Evolutionary conservation across 1,140 invertebrate species (phyloP), one percentile per base, ranked within the genome.

Genomic region (Aphaenogaster floridana): DNA sequence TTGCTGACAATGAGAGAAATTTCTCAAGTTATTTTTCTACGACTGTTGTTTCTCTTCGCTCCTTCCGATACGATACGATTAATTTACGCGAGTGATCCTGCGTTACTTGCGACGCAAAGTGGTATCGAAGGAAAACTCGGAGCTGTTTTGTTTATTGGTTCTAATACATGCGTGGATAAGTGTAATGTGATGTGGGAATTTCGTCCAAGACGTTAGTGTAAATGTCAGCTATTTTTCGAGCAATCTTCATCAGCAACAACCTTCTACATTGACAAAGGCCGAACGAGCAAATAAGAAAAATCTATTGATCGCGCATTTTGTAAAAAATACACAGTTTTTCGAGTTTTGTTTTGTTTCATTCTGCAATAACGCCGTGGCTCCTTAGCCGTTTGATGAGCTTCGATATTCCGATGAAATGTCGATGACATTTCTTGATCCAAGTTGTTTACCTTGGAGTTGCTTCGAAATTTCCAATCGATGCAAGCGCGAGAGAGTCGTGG

Each of bases 141-240:
- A 57, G 5, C 36, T 74, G 8, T 34, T 64, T 50, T 52, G 28
- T 66, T 66, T 79, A 48, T 50, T 21, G 42, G 0, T 48, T 61
- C 21, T 45, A 36, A 64, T 36, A 78, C 7, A 9, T 48, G 54
- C 21, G 1, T 45, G 13, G n/a, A 36, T 9, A 45, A 64, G 21
- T 45, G 42, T 36, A 79, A 66, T 2, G 45, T 36, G 28, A 66
- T 8, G 17, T 7, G 15, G 13, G 9, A 78, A 21, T 36, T 64
- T 77, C 8, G 13, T 45, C 42, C 2, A 36, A 78, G 39, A 63
- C 7, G 34, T 52, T 50, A 45, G 21, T 63, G 21, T 21, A 8
- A 78, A 17, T 64, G 28, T n/a, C n/a, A 39, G 8, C 21, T 45
- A 48, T n/a, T 78, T 17, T 63, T 78, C 7, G n/a, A 77, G 13